A percentile compares a stretch with the other conserved stretches of the same genome.
Evolutionary conservation across 2,888 invertebrate species (phyloP).

Genomic region (Invenusta paracnida): DNA sequence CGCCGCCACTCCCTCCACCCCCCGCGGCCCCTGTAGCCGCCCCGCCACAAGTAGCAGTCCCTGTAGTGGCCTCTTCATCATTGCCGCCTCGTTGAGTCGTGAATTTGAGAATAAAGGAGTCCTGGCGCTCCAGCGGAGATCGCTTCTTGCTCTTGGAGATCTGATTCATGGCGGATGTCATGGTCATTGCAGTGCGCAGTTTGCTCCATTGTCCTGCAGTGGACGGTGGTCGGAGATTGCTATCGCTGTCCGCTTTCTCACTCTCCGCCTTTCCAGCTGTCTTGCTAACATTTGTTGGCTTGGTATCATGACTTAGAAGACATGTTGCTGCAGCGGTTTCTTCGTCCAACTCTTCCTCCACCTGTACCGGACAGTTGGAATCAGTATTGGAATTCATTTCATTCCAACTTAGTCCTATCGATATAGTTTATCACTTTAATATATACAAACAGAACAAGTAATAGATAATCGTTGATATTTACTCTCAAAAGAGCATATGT

Average conservation of each 20-base stretch:
- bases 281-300: too few species aligned
- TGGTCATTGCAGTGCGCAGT: slow-evolving; percentile 72
- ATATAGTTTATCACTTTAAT: too few species aligned
- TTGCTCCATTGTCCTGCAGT: slow-evolving; percentile 91
- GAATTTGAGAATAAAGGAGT: slow-evolving; percentile 78
- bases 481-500: too few species aligned
- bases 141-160: slow-evolving; percentile 48
- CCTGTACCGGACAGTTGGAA: background rate
- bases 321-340: background rate
- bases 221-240: too few species aligned
- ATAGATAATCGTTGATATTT: too few species aligned
- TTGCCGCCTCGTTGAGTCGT: slow-evolving; percentile 76
- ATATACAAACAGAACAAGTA: too few species aligned
- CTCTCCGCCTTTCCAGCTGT: too few species aligned
- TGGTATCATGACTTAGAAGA: too few species aligned
- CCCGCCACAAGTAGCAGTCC: too few species aligned
- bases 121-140: slow-evolving; percentile 51
- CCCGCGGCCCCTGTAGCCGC: slow-evolving; percentile 46
- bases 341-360: background rate
- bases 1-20: background rate
- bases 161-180: slow-evolving; percentile 50
- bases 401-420: too few species aligned
- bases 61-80: slow-evolving; percentile 77
- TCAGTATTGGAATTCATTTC: too few species aligned
- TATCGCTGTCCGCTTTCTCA: too few species aligned